These are phyloP conservation scores for Prosopocoilus inquinatus DNA, from an alignment of 2,888 invertebrate species.

Conservation along the genomic window DNA sequence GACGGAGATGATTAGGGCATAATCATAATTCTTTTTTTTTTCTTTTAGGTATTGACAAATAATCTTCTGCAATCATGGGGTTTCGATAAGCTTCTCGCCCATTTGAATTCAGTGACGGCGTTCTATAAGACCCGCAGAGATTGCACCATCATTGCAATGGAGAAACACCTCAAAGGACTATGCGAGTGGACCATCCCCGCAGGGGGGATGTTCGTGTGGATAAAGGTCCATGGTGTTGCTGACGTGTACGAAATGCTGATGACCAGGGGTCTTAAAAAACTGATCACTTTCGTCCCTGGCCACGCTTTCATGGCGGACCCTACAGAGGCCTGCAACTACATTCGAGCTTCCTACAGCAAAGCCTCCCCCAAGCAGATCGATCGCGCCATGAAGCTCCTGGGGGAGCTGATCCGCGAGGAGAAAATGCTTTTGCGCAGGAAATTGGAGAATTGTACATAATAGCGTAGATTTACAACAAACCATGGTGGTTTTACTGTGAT, in stretches of 20 bases:
- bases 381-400: slow-evolving; percentile 58
- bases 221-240: slow-evolving; percentile 63
- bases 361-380: slow-evolving; percentile 65
- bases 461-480: slow-evolving; percentile 1
- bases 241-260: slow-evolving; percentile 74
- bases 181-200: slow-evolving; percentile 66
- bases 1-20: too few species aligned
- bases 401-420: slow-evolving; percentile 61
- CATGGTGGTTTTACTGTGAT: not conserved
- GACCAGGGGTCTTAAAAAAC: slow-evolving; percentile 64
- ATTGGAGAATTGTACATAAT: slow-evolving; percentile 44
- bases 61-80: slow-evolving; percentile 61
- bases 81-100: slow-evolving; percentile 58
- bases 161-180: slow-evolving; percentile 60
- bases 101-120: slow-evolving; percentile 57
- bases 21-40: not conserved
- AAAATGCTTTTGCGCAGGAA: slow-evolving; percentile 50
- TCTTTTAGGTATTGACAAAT: slow-evolving; percentile 56
- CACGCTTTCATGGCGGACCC: slow-evolving; percentile 69
- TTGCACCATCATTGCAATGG: slow-evolving; percentile 59
- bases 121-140: slow-evolving; percentile 67
- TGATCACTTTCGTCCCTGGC: slow-evolving; percentile 72
- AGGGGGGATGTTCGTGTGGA: slow-evolving; percentile 80
- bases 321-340: slow-evolving; percentile 61
- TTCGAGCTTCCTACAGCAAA: slow-evolving; percentile 72